Evolutionary conservation across 2,797 vertebrate genomes (phyloP).

Genomic region (Erpetoichthys calabaricus): DNA sequence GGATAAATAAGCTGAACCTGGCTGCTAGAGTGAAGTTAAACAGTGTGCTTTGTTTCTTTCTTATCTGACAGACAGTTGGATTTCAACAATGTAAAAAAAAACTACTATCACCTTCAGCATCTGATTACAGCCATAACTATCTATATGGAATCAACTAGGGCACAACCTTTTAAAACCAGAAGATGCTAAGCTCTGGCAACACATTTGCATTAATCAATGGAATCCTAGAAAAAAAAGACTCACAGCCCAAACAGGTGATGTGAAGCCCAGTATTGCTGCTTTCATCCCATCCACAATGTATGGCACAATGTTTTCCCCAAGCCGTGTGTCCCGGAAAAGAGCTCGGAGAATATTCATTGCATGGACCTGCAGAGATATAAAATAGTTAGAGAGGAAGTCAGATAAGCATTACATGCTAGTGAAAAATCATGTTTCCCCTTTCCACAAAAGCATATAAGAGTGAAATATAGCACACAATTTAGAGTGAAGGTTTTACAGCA

Average conservation of each 20-base stretch:
- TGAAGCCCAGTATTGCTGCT: conserved; percentile 81
- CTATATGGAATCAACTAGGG: too few relatives aligned
- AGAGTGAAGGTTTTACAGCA: too few relatives aligned
- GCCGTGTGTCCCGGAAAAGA: conserved; percentile 77
- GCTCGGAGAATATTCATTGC: conserved; percentile 88
- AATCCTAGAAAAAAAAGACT: conserved; percentile 37
- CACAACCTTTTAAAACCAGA: not conserved
- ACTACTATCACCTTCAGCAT: too few relatives aligned
- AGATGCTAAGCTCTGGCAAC: not conserved
- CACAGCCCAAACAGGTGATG: conserved; percentile 86
- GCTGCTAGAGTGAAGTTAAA: too few relatives aligned
- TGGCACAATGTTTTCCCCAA: conserved; percentile 81
- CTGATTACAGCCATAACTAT: too few relatives aligned
- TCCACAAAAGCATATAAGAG: too few relatives aligned
- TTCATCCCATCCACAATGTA: conserved; percentile 82
- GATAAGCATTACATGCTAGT: conserved; percentile 1
- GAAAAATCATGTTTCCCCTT: too few relatives aligned
- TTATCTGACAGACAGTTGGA: too few relatives aligned
- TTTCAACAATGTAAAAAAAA: too few relatives aligned
- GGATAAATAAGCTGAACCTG: too few relatives aligned
- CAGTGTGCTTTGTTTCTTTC: too few relatives aligned
- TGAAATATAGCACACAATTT: too few relatives aligned
- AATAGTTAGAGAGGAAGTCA: conserved; percentile 9
- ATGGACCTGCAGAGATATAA: conserved; percentile 60
- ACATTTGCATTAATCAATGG: not conserved